phyloP scores from a whole-genome alignment of 1,140 invertebrate genomes.

The Atta cephalotes region DNA sequence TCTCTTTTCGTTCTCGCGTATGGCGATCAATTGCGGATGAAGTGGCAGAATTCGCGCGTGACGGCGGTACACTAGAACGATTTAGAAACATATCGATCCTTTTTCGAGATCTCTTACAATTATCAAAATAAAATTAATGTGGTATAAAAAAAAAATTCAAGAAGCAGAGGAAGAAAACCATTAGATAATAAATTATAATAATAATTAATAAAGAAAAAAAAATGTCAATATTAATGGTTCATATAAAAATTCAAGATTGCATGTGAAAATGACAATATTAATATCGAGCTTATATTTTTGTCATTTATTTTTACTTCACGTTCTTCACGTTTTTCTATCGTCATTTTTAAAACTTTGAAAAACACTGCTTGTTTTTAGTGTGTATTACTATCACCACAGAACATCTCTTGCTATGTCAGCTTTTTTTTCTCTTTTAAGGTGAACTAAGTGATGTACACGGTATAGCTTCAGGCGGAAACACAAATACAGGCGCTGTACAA shows the following conservation, averaged over 20 bases:
- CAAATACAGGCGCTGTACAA: conserved; percentile 22
- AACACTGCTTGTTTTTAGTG: background rate
- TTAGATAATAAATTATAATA: background rate
- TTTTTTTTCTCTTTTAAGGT: background rate
- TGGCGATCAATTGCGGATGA: conserved; percentile 28
- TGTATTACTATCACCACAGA: background rate
- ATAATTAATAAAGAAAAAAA: background rate
- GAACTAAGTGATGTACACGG: conserved; percentile 34
- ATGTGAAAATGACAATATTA: background rate
- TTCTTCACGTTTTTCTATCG: background rate
- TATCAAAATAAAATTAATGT: background rate
- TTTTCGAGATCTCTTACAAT: background rate
- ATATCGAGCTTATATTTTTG: background rate
- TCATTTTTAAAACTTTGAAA: background rate
- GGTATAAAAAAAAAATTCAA: background rate
- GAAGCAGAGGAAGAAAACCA: background rate
- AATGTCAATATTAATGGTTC: background rate
- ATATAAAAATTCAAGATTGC: background rate
- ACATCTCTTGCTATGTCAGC: background rate
- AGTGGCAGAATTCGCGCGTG: conserved; percentile 23
- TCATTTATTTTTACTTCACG: background rate
- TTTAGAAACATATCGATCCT: conserved; percentile 8
- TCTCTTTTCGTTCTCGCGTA: conserved; percentile 10
- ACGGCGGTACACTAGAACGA: background rate
- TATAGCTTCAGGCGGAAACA: conserved; percentile 34